A percentile compares a stretch with the other conserved stretches of the same genome.
Conservation (phyloP, 2,113 vertebrate genomes). For the Pelusios castaneus region DNA sequence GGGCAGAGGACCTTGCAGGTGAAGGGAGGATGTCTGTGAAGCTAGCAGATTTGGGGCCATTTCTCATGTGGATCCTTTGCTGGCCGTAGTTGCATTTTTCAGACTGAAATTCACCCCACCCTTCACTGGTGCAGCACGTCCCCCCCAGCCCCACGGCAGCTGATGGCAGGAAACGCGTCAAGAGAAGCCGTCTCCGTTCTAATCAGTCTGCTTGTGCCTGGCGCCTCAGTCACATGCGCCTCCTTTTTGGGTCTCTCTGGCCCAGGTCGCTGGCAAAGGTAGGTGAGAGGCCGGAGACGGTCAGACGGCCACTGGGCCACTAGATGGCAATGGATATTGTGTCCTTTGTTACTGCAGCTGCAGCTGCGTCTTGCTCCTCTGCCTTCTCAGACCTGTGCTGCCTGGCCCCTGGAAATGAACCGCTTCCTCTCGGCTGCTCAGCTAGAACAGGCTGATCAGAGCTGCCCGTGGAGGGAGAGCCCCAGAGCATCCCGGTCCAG, state of each 20-base stretch:
- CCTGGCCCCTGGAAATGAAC: background rate
- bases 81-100: background rate
- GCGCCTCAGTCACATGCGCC: too few species aligned
- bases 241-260: too few species aligned
- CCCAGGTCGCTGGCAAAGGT: background rate
- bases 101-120: background rate
- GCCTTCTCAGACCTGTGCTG: background rate
- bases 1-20: too few species aligned
- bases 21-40: background rate
- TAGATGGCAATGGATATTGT: background rate
- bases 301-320: background rate
- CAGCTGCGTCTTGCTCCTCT: background rate
- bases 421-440: background rate
- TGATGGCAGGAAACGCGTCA: background rate
- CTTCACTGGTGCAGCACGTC: background rate
- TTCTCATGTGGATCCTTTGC: background rate
- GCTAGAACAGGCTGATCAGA: background rate
- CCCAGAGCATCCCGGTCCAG: too few species aligned
- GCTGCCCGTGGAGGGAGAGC: too few species aligned
- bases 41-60: background rate
- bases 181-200: too few species aligned
- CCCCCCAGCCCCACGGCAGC: background rate
- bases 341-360: background rate
- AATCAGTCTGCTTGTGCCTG: background rate
- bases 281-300: background rate